Conservation (phyloP, 2,113 vertebrate genomes). For the Pachypanchax playfairii region DNA sequence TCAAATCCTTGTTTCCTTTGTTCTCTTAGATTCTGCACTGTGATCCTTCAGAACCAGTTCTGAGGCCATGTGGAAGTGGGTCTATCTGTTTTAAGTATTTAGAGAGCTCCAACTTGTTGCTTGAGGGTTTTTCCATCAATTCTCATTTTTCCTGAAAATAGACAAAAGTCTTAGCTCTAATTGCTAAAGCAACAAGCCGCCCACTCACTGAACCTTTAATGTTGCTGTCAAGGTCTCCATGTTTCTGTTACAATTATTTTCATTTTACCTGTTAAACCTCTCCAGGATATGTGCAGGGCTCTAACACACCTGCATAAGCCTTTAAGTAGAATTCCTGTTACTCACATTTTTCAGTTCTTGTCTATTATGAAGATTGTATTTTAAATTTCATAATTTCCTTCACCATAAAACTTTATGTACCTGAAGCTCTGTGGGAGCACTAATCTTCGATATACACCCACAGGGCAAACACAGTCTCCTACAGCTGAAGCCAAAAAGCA, state of each 20-base stretch:
- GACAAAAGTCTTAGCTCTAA: conserved; percentile 43
- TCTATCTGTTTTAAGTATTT: conserved; percentile 45
- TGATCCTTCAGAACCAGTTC: too few relatives aligned
- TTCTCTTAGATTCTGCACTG: too few relatives aligned
- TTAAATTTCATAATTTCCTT: conserved; percentile 21
- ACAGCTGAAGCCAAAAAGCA: conserved; percentile 37
- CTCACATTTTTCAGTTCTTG: conserved; percentile 10
- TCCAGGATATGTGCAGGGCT: not conserved
- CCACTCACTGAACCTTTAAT: conserved; percentile 19
- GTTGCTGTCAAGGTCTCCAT: conserved; percentile 16
- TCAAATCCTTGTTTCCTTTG: too few relatives aligned
- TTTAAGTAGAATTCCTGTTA: conserved; percentile 11
- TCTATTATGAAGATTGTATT: conserved; percentile 18
- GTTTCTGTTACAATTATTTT: conserved; percentile 19
- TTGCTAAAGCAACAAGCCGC: conserved; percentile 34
- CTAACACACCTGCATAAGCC: not conserved
- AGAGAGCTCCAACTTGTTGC: conserved; percentile 22
- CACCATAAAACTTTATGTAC: conserved; percentile 16
- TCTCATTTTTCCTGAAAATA: conserved; percentile 46
- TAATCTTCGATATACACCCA: conserved; percentile 47
- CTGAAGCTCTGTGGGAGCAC: conserved; percentile 21
- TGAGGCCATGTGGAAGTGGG: too few relatives aligned
- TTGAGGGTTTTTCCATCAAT: conserved; percentile 48
- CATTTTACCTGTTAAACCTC: not conserved
- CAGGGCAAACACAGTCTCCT: conserved; percentile 38